phyloP scores from a whole-genome alignment of 2,113 vertebrate species.

The Vulpes ferrilata region DNA sequence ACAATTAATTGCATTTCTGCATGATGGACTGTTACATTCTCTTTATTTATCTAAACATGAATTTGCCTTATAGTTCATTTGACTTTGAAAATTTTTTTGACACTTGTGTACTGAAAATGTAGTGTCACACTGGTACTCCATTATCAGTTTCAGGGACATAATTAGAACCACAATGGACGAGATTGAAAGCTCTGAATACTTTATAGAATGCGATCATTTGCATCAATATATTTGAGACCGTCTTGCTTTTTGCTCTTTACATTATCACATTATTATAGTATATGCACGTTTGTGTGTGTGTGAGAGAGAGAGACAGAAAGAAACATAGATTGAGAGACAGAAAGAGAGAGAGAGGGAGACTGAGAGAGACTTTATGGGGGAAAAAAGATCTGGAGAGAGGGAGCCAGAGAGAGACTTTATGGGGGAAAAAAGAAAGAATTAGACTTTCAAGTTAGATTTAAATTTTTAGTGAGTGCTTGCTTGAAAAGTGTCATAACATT shows the following conservation, averaged over 20 bases:
- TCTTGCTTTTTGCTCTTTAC: neutral
- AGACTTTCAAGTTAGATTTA: neutral
- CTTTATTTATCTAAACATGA: conserved; percentile 70
- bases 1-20: conserved; percentile 76
- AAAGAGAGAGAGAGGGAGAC: neutral
- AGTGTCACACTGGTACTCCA: conserved; percentile 30
- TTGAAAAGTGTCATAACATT: neutral
- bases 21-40: conserved; percentile 47
- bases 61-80: conserved; percentile 48
- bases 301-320: neutral
- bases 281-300: neutral
- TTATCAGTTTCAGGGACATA: neutral
- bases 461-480: neutral
- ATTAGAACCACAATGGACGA: neutral
- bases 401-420: neutral
- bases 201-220: neutral
- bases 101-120: neutral
- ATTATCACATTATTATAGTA: neutral
- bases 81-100: conserved; percentile 69
- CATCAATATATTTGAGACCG: neutral
- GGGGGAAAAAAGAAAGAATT: neutral
- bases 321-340: neutral
- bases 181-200: neutral
- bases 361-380: neutral
- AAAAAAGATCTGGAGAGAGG: neutral